Conservation (phyloP, 2,113 vertebrate species). For the Enhydra lutris region DNA sequence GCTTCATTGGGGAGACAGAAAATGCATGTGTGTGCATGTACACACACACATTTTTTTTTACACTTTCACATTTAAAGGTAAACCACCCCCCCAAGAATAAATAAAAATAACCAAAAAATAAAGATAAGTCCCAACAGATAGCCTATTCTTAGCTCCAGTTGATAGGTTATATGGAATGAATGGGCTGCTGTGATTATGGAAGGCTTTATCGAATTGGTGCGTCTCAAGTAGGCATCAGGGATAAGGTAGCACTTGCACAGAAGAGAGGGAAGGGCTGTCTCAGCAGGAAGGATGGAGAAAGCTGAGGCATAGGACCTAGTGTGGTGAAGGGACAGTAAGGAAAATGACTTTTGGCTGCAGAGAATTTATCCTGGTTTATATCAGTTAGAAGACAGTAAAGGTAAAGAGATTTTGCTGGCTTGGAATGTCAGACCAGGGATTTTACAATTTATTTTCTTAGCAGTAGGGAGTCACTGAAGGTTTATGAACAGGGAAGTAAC, state of each 20-base stretch:
- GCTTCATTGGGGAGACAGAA: neutral
- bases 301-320: neutral
- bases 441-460: conserved; percentile 21
- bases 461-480: neutral
- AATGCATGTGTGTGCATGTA: neutral
- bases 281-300: neutral
- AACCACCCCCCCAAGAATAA: neutral
- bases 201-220: neutral
- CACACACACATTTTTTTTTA: neutral
- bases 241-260: neutral
- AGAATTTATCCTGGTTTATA: neutral
- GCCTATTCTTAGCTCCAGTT: neutral
- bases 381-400: neutral
- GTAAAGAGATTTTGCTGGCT: neutral
- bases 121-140: neutral
- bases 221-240: neutral
- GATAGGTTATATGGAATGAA: neutral
- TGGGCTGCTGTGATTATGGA: neutral
- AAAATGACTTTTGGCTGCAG: neutral
- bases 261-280: neutral
- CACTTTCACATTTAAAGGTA: neutral
- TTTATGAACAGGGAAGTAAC: neutral
- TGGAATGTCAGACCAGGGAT: neutral
- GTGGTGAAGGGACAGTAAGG: neutral
- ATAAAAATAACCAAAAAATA: neutral